phyloP scores from a whole-genome alignment of 2,888 invertebrate species.

The Oligia fasciuncula region DNA sequence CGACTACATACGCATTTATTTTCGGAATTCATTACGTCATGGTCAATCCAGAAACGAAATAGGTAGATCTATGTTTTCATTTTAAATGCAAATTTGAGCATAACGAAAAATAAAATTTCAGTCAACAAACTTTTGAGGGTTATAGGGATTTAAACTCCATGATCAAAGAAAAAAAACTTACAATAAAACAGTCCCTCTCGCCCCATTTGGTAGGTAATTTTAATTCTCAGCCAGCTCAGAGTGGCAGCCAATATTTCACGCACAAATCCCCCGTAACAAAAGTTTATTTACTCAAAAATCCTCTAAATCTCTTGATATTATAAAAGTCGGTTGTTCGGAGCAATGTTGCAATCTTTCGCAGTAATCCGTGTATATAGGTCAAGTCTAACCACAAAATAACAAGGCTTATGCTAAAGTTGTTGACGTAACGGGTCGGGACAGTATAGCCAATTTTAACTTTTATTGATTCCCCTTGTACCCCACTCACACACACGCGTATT shows the following conservation, averaged over 20 bases:
- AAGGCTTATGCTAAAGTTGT: slow-evolving; percentile 55
- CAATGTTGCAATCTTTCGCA: slow-evolving; percentile 58
- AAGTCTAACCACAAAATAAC: slow-evolving; percentile 60
- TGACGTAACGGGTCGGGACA: slow-evolving; percentile 30
- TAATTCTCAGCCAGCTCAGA: slow-evolving; percentile 23
- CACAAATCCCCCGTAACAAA: slow-evolving; percentile 55
- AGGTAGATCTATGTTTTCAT: background rate
- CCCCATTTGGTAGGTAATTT: slow-evolving; percentile 28
- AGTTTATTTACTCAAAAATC: slow-evolving; percentile 61
- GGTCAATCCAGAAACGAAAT: background rate
- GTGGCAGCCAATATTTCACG: slow-evolving; percentile 55
- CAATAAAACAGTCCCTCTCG: slow-evolving; percentile 11
- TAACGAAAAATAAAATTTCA: background rate
- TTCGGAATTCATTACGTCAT: background rate
- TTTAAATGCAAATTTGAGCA: background rate
- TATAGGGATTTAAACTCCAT: background rate
- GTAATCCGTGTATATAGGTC: slow-evolving; percentile 62
- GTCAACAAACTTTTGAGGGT: background rate
- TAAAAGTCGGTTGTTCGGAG: slow-evolving; percentile 50
- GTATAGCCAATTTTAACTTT: slow-evolving; percentile 45
- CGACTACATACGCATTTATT: background rate
- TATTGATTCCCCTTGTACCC: slow-evolving; percentile 45
- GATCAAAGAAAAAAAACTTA: background rate
- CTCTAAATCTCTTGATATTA: slow-evolving; percentile 59
- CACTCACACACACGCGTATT: slow-evolving; percentile 7